These are phyloP conservation scores for Disparrhopalites patrizii DNA, from an alignment of 2,888 invertebrate species.

Conservation along the genomic window DNA sequence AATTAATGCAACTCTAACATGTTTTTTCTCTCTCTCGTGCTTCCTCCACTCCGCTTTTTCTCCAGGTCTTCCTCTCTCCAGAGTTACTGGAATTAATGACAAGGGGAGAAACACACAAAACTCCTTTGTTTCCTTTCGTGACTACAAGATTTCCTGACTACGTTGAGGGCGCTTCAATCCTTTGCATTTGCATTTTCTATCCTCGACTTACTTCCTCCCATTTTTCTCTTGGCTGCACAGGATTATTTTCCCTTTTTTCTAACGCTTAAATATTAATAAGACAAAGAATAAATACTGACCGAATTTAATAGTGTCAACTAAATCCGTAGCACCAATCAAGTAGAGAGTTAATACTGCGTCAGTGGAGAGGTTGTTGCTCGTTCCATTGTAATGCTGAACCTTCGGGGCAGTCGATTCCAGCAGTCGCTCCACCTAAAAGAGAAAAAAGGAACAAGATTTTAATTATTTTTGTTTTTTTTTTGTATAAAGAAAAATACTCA, in stretches of 20 bases:
- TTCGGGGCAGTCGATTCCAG: slow-evolving; percentile 47
- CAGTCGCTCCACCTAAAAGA: slow-evolving; percentile 43
- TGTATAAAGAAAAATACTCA: not conserved
- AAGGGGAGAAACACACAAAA: not conserved
- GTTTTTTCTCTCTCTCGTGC: too few relatives aligned
- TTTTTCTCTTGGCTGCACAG: not conserved
- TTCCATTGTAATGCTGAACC: slow-evolving; percentile 45
- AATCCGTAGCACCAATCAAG: slow-evolving; percentile 44
- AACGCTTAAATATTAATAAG: not conserved
- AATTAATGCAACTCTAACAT: too few relatives aligned
- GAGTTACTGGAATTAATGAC: not conserved
- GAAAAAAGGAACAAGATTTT: too few relatives aligned
- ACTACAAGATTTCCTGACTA: not conserved
- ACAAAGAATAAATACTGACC: slow-evolving; percentile 26
- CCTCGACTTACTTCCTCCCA: too few relatives aligned
- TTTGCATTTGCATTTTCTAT: too few relatives aligned
- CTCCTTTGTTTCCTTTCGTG: not conserved
- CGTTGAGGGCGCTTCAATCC: too few relatives aligned
- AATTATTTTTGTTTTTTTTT: not conserved
- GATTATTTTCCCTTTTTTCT: not conserved
- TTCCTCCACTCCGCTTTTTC: too few relatives aligned
- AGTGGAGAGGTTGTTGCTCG: slow-evolving; percentile 45
- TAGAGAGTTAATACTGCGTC: slow-evolving; percentile 47
- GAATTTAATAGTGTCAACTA: slow-evolving; percentile 42
- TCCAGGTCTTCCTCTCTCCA: too few relatives aligned